A percentile compares a stretch with the other conserved stretches of the same genome.
Evolutionary conservation across 2,888 invertebrate genomes (phyloP).

Genomic region (Diaprepes abbreviatus): DNA sequence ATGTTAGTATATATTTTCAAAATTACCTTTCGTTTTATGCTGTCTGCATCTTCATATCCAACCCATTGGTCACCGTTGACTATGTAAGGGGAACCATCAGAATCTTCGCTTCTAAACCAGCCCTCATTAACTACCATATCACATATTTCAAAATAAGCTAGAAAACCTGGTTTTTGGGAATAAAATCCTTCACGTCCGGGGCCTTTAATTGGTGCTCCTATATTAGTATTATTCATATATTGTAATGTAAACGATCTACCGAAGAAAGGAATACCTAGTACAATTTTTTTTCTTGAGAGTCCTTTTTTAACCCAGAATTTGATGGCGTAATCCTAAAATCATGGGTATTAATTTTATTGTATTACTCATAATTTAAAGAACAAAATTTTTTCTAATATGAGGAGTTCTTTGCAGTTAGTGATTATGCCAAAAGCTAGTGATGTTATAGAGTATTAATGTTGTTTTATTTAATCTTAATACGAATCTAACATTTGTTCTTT

Average conservation of each 20-base stretch:
- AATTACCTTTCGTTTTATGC: conserved; percentile 76
- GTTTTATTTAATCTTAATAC: no score
- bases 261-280: conserved; percentile 81
- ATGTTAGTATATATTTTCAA: no score
- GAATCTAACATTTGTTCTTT: no score
- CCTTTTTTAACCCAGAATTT: conserved; percentile 77
- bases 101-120: conserved; percentile 68
- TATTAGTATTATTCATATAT: conserved; percentile 66
- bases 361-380: no score
- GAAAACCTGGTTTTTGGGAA: conserved; percentile 77
- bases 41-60: conserved; percentile 80
- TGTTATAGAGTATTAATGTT: no score
- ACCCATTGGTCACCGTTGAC: conserved; percentile 85
- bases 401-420: no score
- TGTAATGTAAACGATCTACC: conserved; percentile 80
- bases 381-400: no score
- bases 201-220: conserved; percentile 70
- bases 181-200: conserved; percentile 77
- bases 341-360: no score
- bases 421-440: no score
- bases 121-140: conserved; percentile 63
- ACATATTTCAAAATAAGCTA: conserved; percentile 82
- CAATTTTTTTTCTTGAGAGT: conserved; percentile 76
- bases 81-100: conserved; percentile 76
- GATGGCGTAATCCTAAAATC: conserved; percentile 75